These are phyloP conservation scores for Anas bahamensis DNA, from an alignment of 2,797 vertebrate species.

Conservation along the genomic window DNA sequence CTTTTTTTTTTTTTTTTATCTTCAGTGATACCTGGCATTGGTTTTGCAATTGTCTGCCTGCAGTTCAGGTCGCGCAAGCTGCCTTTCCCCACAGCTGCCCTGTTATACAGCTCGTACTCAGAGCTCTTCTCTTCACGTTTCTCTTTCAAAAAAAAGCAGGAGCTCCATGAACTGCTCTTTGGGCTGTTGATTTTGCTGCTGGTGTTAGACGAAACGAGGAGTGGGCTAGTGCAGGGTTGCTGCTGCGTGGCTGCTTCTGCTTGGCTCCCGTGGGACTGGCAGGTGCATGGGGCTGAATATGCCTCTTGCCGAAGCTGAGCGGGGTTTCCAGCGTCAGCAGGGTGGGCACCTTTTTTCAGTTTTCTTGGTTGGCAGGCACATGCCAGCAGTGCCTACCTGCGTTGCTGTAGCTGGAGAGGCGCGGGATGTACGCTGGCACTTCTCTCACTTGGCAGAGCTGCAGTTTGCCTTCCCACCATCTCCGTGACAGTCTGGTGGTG, in stretches of 20 bases:
- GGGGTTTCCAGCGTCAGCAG: neutral
- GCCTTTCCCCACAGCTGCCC: neutral
- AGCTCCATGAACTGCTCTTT: neutral
- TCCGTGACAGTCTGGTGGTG: neutral
- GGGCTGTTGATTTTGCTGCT: neutral
- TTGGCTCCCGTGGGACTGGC: rapidly evolving
- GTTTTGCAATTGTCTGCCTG: neutral
- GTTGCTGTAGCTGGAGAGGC: neutral
- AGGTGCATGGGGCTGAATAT: neutral
- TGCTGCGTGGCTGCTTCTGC: neutral
- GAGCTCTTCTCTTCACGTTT: neutral
- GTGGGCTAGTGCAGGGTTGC: neutral
- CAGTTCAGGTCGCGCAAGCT: neutral
- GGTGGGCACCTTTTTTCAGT: neutral
- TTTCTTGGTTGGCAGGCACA: rapidly evolving
- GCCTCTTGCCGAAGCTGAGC: neutral
- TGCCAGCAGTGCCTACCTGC: neutral
- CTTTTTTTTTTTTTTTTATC: neutral
- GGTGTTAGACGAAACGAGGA: neutral
- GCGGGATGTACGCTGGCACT: neutral
- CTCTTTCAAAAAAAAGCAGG: neutral
- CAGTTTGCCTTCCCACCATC: rapidly evolving
- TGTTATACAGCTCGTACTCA: neutral
- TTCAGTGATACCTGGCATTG: neutral
- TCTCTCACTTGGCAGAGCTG: neutral